phyloP scores from a whole-genome alignment of 2,888 invertebrate species.

The Drosophila mimica region DNA sequence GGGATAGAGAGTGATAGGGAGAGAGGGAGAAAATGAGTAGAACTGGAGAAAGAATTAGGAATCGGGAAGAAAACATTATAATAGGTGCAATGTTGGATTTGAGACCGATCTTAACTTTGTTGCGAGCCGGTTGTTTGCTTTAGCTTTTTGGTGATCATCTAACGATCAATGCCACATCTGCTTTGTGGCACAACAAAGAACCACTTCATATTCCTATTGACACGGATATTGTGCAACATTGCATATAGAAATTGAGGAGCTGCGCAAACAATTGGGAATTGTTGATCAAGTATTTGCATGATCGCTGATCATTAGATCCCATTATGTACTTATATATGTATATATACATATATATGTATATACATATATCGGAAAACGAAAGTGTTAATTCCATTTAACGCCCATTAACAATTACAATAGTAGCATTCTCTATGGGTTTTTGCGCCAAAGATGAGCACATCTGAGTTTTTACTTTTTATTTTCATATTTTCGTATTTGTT shows the following conservation, averaged over 20 bases:
- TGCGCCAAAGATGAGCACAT: conserved; percentile 24
- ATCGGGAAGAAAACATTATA: neutral
- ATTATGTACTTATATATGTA: conserved; percentile 6
- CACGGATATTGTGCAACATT: conserved; percentile 9
- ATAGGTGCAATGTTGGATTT: neutral
- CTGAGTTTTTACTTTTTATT: neutral
- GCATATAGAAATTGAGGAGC: conserved; percentile 10
- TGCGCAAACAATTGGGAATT: conserved; percentile 13
- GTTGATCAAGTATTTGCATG: conserved; percentile 27
- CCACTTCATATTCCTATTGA: conserved; percentile 10
- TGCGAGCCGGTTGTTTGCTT: neutral
- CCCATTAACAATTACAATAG: conserved; percentile 48
- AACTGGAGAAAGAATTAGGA: no score
- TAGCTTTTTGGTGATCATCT: neutral
- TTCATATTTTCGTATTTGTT: neutral
- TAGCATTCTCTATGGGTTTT: conserved; percentile 24
- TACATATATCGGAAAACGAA: conserved; percentile 48
- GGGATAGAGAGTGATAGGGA: neutral
- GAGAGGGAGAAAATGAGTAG: no score
- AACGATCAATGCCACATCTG: neutral
- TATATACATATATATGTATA: conserved; percentile 1
- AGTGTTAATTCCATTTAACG: conserved; percentile 74
- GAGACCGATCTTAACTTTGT: neutral
- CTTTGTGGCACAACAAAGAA: conserved; percentile 14
- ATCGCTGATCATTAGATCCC: conserved; percentile 24